A percentile compares a stretch with the other conserved stretches of the same genome.
phyloP scores from a whole-genome alignment of 2,113 vertebrate genomes.

The Gobiocypris rarus region DNA sequence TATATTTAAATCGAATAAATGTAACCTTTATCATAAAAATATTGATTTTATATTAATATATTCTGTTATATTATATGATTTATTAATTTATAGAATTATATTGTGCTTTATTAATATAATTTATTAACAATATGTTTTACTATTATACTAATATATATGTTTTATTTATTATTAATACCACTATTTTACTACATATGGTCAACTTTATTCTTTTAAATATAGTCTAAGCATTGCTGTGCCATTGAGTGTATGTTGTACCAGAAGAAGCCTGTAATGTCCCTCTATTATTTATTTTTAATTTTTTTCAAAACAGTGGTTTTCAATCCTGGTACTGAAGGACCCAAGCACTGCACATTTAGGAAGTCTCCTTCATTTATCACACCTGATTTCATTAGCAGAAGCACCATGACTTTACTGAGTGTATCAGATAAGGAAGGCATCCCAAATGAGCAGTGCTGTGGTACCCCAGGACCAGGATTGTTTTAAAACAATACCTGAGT shows the following conservation, averaged over 20 bases:
- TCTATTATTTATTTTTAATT: neutral
- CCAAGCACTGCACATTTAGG: neutral
- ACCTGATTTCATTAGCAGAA: conserved; percentile 1
- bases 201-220: neutral
- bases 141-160: neutral
- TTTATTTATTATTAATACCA: neutral
- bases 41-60: neutral
- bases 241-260: neutral
- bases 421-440: neutral
- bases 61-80: neutral
- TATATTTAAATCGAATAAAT: no score
- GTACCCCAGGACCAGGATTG: neutral
- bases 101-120: neutral
- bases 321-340: neutral
- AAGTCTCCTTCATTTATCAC: neutral
- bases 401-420: neutral
- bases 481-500: conserved; percentile 82
- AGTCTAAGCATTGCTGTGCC: neutral
- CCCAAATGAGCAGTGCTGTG: conserved; percentile 2
- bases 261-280: neutral
- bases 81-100: neutral
- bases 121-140: neutral
- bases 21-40: neutral
- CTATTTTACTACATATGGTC: neutral
- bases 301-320: neutral